Conservation (phyloP, 1,140 invertebrate genomes). For the Macrostomum lignano region DNA sequence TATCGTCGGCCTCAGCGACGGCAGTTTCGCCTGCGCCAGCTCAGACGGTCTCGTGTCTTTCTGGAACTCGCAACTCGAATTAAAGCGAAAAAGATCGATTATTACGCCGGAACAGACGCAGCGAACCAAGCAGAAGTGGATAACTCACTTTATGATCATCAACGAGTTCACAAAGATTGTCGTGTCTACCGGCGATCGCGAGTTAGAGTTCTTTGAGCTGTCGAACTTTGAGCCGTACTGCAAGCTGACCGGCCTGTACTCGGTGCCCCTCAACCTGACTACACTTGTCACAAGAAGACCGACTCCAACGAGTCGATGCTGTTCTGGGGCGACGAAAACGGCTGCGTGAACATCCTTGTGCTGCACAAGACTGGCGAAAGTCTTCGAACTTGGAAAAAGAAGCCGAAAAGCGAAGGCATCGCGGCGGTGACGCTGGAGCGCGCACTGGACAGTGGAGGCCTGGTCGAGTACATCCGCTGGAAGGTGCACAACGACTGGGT, state of each 20-base stretch:
- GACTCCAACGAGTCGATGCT: conserved; percentile 22
- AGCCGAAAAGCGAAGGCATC: conserved; percentile 20
- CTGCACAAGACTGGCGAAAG: conserved; percentile 22
- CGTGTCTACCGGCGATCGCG: conserved; percentile 18
- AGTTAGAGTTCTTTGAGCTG: conserved; percentile 27
- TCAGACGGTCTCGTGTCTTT: conserved; percentile 25
- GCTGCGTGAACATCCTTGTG: conserved; percentile 24
- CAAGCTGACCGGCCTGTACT: conserved; percentile 23
- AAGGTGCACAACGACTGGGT: conserved; percentile 26
- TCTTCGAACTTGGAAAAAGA: conserved; percentile 26
- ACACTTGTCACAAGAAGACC: not conserved
- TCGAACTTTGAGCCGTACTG: conserved; percentile 27
- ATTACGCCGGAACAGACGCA: conserved; percentile 15
- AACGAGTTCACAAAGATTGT: conserved; percentile 5
- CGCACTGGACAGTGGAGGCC: conserved; percentile 12
- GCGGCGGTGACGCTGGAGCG: conserved; percentile 19
- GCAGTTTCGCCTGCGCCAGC: conserved; percentile 14
- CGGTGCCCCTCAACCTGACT: conserved; percentile 23
- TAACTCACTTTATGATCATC: conserved; percentile 21
- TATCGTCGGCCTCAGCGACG: conserved; percentile 18
- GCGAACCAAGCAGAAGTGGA: conserved; percentile 22
- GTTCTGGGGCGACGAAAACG: conserved; percentile 23
- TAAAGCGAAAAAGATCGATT: conserved; percentile 17
- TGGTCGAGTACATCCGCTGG: conserved; percentile 23
- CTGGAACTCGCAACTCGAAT: conserved; percentile 16